Evolutionary conservation across 2,797 vertebrate species (phyloP), one percentile per base, ranked within the genome.

Genomic region (Enteromius radiatus): DNA sequence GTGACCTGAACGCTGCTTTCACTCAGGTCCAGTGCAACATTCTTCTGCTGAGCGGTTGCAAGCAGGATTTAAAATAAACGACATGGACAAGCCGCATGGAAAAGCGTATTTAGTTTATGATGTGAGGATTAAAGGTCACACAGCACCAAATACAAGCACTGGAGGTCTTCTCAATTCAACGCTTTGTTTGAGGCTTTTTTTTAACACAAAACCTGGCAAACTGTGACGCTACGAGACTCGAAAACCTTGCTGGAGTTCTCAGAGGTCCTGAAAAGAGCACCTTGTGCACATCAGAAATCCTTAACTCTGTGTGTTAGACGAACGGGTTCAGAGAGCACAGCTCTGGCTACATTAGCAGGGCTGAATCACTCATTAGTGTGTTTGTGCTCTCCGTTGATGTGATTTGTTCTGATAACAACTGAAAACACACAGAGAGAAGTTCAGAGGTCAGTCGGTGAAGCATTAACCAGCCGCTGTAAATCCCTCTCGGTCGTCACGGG

Each of bases 391-490:
- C n/a, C 15, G 26, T n/a, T 77, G 59, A 47, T 65, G 61, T 7
- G 4, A 36, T 78, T n/a, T 78, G 76, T 9, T 10, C 77, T 56
- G 63, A 56, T 69, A 38, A 36, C 21, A 36, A 14, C 63, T 33
- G 4, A 28, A 28, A 68, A n/a, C 59, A 65, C 63, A 33, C 10
- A 67, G 28, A 45, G n/a, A 47, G 15, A 11, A 31, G 76, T 70
- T 63, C 80, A 64, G 65, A 69, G 59, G 54, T 12, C 36, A 45
- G n/a, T 38, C 64, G 52, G 89, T 88, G 52, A 91, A 87, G 84
- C 79, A 89, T 91, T 91, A 89, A 91, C 88, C 63, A 82, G 45
- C 59, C 4, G 54, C 80, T 33, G 82, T 86, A 87, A 88, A 90
- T 89, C 85, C 85, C 81, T 87, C 85, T 81, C 28, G 80, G 75